Conservation (phyloP, 1,140 invertebrate species). For the Telenomus remus region DNA sequence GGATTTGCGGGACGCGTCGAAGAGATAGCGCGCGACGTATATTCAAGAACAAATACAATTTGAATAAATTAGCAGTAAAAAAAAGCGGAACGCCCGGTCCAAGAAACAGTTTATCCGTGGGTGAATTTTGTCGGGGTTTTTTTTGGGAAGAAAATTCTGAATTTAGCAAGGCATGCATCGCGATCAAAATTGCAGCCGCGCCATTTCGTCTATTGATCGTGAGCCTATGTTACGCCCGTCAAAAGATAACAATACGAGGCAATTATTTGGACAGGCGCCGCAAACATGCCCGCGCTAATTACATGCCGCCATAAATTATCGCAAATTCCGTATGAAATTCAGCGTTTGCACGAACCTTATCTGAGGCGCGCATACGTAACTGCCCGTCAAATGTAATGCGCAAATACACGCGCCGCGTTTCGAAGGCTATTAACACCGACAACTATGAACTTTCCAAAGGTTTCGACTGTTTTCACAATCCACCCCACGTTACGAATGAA, state of each 20-base stretch:
- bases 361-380: constrained; percentile 28
- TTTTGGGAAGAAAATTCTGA: not conserved
- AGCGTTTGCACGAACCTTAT: constrained; percentile 65
- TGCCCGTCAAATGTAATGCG: constrained; percentile 36
- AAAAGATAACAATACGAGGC: constrained; percentile 44
- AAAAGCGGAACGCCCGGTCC: constrained; percentile 63
- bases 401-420: constrained; percentile 45
- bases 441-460: not conserved
- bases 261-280: constrained; percentile 40
- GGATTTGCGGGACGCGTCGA: constrained; percentile 12
- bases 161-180: not conserved
- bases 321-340: constrained; percentile 69
- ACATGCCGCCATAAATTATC: constrained; percentile 64
- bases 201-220: constrained; percentile 26
- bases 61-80: constrained; percentile 74
- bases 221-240: constrained; percentile 4
- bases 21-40: constrained; percentile 58
- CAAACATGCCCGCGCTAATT: constrained; percentile 63
- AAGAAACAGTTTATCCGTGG: constrained; percentile 18
- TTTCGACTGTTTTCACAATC: not conserved
- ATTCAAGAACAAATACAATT: constrained; percentile 72
- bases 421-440: constrained; percentile 32
- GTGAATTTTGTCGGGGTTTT: constrained; percentile 18
- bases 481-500: no score
- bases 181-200: constrained; percentile 20